Conservation (phyloP, 2,113 vertebrate species). For the Shinisaurus crocodilurus region DNA sequence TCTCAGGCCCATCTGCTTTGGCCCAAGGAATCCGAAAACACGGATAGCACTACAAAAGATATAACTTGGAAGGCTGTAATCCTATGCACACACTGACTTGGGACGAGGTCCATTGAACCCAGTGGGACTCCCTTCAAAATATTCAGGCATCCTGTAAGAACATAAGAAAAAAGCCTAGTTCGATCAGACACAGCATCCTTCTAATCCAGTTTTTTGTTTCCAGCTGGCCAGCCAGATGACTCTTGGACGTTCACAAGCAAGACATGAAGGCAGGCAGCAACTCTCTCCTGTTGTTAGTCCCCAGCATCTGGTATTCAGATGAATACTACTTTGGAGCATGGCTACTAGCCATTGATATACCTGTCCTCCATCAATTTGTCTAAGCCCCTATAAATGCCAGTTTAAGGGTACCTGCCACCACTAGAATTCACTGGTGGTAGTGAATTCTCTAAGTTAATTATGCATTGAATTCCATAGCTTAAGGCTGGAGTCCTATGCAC, state of each 20-base stretch:
- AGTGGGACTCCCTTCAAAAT: background rate
- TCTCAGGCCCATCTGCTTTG: background rate
- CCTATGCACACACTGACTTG: background rate
- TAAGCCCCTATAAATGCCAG: background rate
- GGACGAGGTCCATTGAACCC: background rate
- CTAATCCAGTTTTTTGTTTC: background rate
- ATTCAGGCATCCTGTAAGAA: background rate
- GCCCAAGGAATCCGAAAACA: background rate
- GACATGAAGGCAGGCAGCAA: background rate
- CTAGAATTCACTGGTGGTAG: background rate
- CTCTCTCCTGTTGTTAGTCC: background rate
- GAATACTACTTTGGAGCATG: background rate
- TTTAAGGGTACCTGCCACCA: background rate
- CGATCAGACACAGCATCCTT: background rate
- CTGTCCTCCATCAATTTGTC: background rate
- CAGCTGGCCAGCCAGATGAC: background rate
- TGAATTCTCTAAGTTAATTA: background rate
- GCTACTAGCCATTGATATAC: background rate
- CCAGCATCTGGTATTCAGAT: background rate
- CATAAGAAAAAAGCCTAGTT: background rate
- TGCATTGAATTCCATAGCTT: background rate
- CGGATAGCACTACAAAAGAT: background rate
- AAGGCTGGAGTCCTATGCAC: too few species aligned
- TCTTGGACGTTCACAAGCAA: background rate
- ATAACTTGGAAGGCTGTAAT: background rate